Conservation (phyloP, 35 echinoderm and acorn worm genomes). For the Ophioderma brevispina region DNA sequence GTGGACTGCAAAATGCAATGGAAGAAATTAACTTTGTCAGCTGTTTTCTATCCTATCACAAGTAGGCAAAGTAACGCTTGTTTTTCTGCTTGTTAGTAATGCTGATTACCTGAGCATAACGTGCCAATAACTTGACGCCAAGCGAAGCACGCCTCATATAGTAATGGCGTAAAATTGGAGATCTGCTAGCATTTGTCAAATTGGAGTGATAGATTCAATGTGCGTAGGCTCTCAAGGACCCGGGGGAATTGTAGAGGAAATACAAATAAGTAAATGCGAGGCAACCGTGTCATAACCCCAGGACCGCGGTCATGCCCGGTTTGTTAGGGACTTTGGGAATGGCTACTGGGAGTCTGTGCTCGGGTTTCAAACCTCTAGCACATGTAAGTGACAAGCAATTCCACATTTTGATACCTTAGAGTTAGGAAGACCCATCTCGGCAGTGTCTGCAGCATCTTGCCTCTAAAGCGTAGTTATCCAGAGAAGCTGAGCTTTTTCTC, state of each 20-base stretch:
- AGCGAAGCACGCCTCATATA: conserved; percentile 3
- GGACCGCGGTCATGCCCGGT: neutral
- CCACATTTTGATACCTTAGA: too few species aligned
- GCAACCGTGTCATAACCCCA: neutral
- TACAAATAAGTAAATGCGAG: neutral
- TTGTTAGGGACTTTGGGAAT: neutral
- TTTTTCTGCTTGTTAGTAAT: neutral
- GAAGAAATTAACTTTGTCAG: neutral
- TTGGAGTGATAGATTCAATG: conserved; percentile 10
- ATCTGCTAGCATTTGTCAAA: neutral
- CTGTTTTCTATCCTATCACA: too few species aligned
- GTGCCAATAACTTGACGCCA: conserved; percentile 1
- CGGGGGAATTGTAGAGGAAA: neutral
- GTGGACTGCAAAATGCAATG: neutral
- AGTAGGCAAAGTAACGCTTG: too few species aligned
- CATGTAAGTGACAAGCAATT: too few species aligned
- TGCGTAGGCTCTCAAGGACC: neutral
- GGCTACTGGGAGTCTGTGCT: neutral
- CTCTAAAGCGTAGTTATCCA: too few species aligned
- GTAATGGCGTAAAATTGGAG: conserved; percentile 9
- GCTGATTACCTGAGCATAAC: neutral
- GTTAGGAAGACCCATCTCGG: too few species aligned
- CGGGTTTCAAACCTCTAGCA: neutral
- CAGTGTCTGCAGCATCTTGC: too few species aligned
- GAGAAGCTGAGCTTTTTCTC: too few species aligned